Base-by-base conservation (phyloP, 2,113 vertebrate genomes). In the Trachemys scripta region DNA sequence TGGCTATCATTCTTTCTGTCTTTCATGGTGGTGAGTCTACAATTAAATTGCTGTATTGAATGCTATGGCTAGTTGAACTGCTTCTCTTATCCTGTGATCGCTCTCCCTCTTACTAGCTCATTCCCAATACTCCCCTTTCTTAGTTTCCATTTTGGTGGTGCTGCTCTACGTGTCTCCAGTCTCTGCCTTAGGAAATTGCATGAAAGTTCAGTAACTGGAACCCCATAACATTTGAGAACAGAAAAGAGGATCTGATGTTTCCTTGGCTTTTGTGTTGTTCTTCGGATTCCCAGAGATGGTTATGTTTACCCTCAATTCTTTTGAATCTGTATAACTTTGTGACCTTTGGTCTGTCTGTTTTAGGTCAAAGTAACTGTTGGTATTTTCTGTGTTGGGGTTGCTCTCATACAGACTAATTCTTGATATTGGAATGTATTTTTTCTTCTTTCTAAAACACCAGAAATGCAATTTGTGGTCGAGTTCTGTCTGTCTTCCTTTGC, bases 41-140 rank as follows among this genome's bases (percentile, higher is more conserved):
- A 97, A 88, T 96, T 95, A 94, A 94, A 91, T 90, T 85, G 62
- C 85, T 88, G 22, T 84, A 88, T 79, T 90, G 81, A 94, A 88
- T 50, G 25, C 35, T 96, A 19, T 1, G 6, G 57, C 53, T 93
- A 47, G 62, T 54, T 96, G 80, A 92, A 47, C 35, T 84, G 83
- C 94, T 95, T 72, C 62, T 90, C 53, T 35, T 88, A 80, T 3
- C 27, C 72, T 80, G 35, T 80, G 85, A 80, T 88, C 88, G 25
- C 6, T 0, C 47, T 91, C 22, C 78, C 88, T 96, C 80, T 92
- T 22, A 7, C 20, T 78, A 19, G 69, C 89, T 93, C 89, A 72
- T 62, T 90, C 25, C 24, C 47, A 53, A 0, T 50, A 82, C 7
- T 22, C 12, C 82, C 35, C 31, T 94, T 16, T 87, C 14, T 82